Percentiles rank a stretch among this genome's conserved stretches.
Conservation (phyloP, 1,140 invertebrate species). For the Pogonomyrmex barbatus region DNA sequence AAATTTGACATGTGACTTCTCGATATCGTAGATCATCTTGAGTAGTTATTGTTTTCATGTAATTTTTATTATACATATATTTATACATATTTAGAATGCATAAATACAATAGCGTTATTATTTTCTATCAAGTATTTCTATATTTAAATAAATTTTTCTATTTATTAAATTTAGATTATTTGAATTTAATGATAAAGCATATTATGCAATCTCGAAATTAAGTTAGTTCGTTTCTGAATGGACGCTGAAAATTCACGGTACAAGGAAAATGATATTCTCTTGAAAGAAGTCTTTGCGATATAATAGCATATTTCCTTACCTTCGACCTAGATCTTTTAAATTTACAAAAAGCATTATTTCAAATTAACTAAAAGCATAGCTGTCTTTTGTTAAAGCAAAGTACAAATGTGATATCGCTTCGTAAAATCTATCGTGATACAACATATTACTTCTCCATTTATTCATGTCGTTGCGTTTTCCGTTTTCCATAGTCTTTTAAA, state of each 20-base stretch:
- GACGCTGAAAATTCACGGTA: background rate
- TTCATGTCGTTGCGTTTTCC: slow-evolving; percentile 21
- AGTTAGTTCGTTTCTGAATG: background rate
- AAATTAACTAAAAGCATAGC: slow-evolving; percentile 28
- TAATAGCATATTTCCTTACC: background rate
- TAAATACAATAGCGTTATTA: background rate
- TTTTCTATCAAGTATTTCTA: background rate
- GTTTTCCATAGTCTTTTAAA: background rate
- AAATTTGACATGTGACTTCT: background rate
- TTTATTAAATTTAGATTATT: background rate
- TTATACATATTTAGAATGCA: background rate
- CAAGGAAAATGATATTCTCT: background rate
- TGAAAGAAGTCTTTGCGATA: background rate
- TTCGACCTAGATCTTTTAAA: background rate
- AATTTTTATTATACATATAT: background rate
- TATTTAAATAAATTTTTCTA: background rate
- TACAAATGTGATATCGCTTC: background rate
- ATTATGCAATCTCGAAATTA: background rate
- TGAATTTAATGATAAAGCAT: background rate
- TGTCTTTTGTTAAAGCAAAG: background rate
- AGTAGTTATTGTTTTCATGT: background rate
- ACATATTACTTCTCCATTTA: slow-evolving; percentile 53
- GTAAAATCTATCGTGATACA: background rate
- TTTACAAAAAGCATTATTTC: background rate
- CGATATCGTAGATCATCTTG: background rate